Evolutionary conservation across 2,888 invertebrate species (phyloP).

Genomic region (Lutraria lutraria): DNA sequence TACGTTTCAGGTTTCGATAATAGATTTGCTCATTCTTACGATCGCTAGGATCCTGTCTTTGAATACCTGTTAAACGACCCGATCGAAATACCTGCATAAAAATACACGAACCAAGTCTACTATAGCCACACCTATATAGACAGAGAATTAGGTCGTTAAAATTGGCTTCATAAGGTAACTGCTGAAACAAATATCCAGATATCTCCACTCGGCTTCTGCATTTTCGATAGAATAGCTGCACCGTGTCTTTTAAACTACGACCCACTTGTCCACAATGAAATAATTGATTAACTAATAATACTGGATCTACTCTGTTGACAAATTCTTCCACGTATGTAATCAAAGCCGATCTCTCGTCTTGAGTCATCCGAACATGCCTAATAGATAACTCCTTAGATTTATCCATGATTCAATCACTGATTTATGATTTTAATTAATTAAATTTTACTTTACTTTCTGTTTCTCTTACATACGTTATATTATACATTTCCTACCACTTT

Average conservation of each 20-base stretch:
- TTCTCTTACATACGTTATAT: no score
- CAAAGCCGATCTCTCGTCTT: neutral
- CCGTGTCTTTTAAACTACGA: slow-evolving; percentile 7
- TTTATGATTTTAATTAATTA: no score
- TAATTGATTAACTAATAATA: neutral
- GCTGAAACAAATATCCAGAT: neutral
- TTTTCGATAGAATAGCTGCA: slow-evolving; percentile 11
- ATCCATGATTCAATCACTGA: no score
- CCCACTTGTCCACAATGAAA: neutral
- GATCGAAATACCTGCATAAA: slow-evolving; percentile 27
- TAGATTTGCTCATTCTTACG: slow-evolving; percentile 43
- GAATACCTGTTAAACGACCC: neutral
- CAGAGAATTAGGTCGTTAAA: neutral
- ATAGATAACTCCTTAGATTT: no score
- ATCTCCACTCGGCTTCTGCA: slow-evolving; percentile 5
- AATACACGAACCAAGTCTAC: slow-evolving; percentile 23
- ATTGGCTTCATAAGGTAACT: slow-evolving; percentile 19
- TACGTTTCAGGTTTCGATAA: slow-evolving; percentile 50
- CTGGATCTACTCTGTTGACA: slow-evolving; percentile 21
- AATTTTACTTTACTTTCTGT: no score
- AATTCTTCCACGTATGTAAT: slow-evolving; percentile 5
- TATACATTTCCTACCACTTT: no score
- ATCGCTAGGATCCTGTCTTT: slow-evolving; percentile 21
- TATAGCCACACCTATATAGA: slow-evolving; percentile 48
- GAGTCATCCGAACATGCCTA: neutral